Evolutionary conservation across 2,113 vertebrate genomes (phyloP), one percentile per base, ranked within the genome.

Genomic region (Clarias gariepinus): DNA sequence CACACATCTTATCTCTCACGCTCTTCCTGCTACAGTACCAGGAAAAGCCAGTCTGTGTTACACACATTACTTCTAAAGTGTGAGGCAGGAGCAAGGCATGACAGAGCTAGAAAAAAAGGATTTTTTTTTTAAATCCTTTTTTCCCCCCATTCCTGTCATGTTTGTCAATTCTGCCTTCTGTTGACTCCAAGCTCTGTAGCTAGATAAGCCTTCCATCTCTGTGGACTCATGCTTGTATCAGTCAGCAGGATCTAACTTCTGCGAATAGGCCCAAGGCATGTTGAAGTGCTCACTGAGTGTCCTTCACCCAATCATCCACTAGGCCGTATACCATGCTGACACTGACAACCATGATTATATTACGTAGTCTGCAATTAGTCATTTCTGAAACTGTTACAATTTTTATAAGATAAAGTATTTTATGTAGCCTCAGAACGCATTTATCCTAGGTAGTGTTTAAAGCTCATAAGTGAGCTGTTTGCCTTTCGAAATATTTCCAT

Each of bases 251-350:
- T 55, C 60, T 66, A 52, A 61, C 81, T 71, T 81, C 58, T 47
- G 60, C 55, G 0, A 82, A 81, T 21, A 76, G 80, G 63, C 76
- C 80, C 61, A 84, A 36, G 86, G 69, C 63, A 86, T 83, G 87
- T 88, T 68, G 87, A 60, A 81, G 36, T 83, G 81, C 52, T 68
- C 66, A 60, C 77, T 81, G 53, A 60, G 36, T 21, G 73, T 73
- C 11, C 73, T 47, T 86, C 25, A 60, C 21, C 12, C 53, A 61
- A 15, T 64, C 58, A 66, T 23, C 41, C 36, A 69, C 8, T 33
- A 25, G 68, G 33, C 18, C 25, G 11, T 68, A 52, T 47, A 69
- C 77, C 61, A n/a, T 21, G 7, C 28, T 11, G 33, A 80, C 15
- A 52, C 7, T 64, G 11, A 58, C 61, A 79, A 36, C 33, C 30